A percentile compares a stretch with the other conserved stretches of the same genome.
These are phyloP conservation scores for Pristionchus mayeri DNA, from an alignment of 2,888 invertebrate genomes.

Conservation along the genomic window DNA sequence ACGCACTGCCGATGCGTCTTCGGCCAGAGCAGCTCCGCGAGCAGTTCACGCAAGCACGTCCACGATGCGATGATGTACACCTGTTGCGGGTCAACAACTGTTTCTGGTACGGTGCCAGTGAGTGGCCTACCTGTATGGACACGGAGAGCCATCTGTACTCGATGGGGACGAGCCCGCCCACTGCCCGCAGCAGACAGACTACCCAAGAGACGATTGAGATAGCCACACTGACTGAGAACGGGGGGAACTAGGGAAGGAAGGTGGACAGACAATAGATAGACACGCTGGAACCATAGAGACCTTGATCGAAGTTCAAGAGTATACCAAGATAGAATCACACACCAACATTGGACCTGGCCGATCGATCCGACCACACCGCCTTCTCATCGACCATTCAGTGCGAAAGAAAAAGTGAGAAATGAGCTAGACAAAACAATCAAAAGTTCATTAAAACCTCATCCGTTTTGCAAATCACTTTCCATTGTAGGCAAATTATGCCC, in stretches of 20 bases:
- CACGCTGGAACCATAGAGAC: background rate
- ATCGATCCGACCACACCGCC: constrained; percentile 18
- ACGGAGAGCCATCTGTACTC: background rate
- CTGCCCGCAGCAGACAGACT: background rate
- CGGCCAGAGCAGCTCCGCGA: constrained; percentile 39
- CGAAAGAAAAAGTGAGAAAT: background rate
- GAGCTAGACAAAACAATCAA: background rate
- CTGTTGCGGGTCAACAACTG: background rate
- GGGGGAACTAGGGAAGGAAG: background rate
- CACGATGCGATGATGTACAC: constrained; percentile 31
- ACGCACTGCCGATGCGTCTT: constrained; percentile 34
- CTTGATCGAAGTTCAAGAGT: no score
- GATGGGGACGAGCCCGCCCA: background rate
- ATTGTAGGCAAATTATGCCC: no score
- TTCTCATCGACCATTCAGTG: constrained; percentile 32
- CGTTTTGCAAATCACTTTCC: no score
- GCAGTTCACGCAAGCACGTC: constrained; percentile 4
- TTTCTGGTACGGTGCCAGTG: no score
- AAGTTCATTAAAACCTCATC: no score
- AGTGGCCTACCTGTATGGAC: constrained; percentile 21
- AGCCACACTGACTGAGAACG: constrained; percentile 3
- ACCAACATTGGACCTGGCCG: constrained; percentile 29
- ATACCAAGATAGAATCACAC: no score
- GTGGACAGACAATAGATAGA: no score
- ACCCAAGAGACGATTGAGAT: background rate